These are phyloP conservation scores for Epizoanthus stellaris DNA, from an alignment of 92 coral and sea anemone species.

Conservation along the genomic window DNA sequence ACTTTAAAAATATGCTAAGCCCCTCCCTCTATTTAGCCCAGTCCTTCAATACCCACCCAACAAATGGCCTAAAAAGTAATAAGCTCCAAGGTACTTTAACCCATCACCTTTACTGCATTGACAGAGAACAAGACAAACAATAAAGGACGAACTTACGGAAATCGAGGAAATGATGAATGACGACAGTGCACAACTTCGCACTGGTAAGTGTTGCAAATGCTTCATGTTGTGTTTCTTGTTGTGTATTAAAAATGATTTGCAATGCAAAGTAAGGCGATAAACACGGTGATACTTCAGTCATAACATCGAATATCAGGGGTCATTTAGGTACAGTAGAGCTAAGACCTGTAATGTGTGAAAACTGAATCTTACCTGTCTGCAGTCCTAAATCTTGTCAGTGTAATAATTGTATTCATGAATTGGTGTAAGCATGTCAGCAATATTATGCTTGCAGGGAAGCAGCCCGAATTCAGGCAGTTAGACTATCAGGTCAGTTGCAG, in stretches of 20 bases:
- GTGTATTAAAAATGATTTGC: neutral
- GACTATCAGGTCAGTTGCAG: slow-evolving; percentile 77
- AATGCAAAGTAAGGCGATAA: neutral
- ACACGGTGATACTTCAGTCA: neutral
- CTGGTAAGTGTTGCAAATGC: slow-evolving; percentile 10
- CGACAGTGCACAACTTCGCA: slow-evolving; percentile 46
- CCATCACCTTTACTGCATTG: neutral
- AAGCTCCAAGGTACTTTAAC: too few species aligned
- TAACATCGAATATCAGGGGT: neutral
- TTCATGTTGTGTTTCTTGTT: neutral
- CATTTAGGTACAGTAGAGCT: neutral
- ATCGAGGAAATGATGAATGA: slow-evolving; percentile 79
- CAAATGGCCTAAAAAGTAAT: too few species aligned
- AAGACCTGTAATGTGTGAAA: neutral
- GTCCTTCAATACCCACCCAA: too few species aligned
- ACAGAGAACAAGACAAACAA: slow-evolving; percentile 73
- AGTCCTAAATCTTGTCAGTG: slow-evolving; percentile 40
- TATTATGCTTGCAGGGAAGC: slow-evolving; percentile 64
- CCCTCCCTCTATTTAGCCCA: too few species aligned
- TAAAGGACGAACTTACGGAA: slow-evolving; percentile 81
- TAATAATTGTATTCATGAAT: neutral
- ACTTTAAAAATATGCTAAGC: too few species aligned
- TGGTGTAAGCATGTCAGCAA: neutral
- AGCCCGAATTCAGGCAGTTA: slow-evolving; percentile 71
- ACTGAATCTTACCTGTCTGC: slow-evolving; percentile 4